Percentiles rank a stretch among this genome's conserved stretches.
These are phyloP conservation scores for Grus americana DNA, from an alignment of 2,113 vertebrate species.

Conservation along the genomic window DNA sequence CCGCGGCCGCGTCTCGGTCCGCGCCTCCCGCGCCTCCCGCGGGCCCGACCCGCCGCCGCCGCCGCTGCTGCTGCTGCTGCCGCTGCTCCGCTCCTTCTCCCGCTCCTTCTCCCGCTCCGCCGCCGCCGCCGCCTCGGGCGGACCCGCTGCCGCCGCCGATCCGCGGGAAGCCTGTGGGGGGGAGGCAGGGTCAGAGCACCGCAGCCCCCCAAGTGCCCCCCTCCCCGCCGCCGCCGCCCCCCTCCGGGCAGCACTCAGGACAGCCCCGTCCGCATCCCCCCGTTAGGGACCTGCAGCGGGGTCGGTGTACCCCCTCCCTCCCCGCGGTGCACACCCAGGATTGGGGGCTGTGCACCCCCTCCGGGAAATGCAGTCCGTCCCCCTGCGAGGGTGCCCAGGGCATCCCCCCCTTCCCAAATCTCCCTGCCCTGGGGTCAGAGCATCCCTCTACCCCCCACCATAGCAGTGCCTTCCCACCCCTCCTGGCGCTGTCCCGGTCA, in stretches of 20 bases:
- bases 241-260: too few species aligned
- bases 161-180: slow-evolving; percentile 9
- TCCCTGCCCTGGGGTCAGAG: not conserved
- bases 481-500: not conserved
- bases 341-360: not conserved
- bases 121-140: not conserved
- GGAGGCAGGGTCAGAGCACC: not conserved
- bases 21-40: not conserved
- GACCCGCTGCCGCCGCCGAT: not conserved
- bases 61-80: not conserved
- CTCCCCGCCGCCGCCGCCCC: not conserved
- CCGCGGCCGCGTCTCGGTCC: not conserved
- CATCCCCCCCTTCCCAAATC: too few species aligned
- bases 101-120: not conserved
- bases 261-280: not conserved
- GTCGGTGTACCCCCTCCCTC: not conserved
- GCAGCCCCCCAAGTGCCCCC: too few species aligned
- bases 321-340: not conserved
- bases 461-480: not conserved
- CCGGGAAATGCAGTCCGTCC: not conserved
- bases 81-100: not conserved
- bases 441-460: not conserved
- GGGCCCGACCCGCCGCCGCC: not conserved
- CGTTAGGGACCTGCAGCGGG: not conserved
- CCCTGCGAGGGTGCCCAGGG: not conserved